Evolutionary conservation across 1,140 invertebrate species (phyloP), one percentile per base, ranked within the genome.

Genomic region (Nephotettix cincticeps): DNA sequence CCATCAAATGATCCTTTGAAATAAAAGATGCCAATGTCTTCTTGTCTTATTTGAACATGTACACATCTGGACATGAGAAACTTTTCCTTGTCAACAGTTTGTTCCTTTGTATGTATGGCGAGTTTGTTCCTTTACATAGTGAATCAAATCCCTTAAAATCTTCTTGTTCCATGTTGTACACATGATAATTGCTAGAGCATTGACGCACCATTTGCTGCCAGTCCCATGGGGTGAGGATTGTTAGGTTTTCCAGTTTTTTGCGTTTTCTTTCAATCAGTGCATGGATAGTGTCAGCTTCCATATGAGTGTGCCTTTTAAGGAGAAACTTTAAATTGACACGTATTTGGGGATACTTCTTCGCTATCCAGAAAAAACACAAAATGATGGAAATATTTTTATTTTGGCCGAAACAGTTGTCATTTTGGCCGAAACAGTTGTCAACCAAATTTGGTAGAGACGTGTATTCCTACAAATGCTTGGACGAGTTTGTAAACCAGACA

Each of bases 251-350:
- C 2, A 68, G 36, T 4, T 68, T 68, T 63, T 69, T 68, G 17
- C 19, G 23, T 54, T 73, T 75, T 27, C 63, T 70, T n/a, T 75
- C 71, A 6, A 72, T 66, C 0, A 36, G 25, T 0, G 56, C 63
- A 69, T 80, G 78, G 0, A 80, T 73, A 40, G 71, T 73, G 69
- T 81, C 80, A 43, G 58, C 68, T 68, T 80, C 80, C 76, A 80
- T 81, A 65, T 81, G 77, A 14, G 77, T 79, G 68, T 80, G 78
- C 13, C 79, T 78, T 58, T 75, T 76, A 51, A 76, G 75, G 14
- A 81, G 70, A 70, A 74, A 80, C 36, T 79, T 80, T 72, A 80
- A 78, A 40, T 47, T 72, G 36, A 80, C 32, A 67, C 47, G 25
- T 68, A 47, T 43, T 51, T 43, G 66, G 25, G 47, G 66, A 28